Percentiles rank a stretch among this genome's conserved stretches.
Conservation (phyloP, 2,797 vertebrate species). For the Mus minutoides region DNA sequence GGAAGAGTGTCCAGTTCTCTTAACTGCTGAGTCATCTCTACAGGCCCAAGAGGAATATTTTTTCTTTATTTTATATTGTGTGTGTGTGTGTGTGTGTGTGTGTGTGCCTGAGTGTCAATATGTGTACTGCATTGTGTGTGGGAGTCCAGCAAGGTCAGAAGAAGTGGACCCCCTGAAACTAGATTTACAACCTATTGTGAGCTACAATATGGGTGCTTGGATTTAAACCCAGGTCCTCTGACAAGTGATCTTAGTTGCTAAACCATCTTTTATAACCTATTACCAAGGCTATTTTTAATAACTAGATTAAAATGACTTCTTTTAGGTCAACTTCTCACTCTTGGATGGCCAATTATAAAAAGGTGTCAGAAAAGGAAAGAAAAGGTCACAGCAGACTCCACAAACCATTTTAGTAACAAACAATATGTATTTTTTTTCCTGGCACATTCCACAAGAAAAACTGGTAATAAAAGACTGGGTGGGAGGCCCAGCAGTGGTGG, state of each 20-base stretch:
- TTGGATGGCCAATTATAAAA: not conserved
- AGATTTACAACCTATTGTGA: not conserved
- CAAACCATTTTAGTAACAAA: not conserved
- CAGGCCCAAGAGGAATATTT: not conserved
- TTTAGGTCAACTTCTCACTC: not conserved
- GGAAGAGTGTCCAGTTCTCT: not conserved
- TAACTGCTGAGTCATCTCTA: not conserved
- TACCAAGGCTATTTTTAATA: not conserved
- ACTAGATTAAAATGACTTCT: slow-evolving; percentile 6
- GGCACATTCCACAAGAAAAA: not conserved
- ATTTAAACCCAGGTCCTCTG: not conserved
- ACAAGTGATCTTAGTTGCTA: not conserved
- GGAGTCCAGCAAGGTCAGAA: not conserved
- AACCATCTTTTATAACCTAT: not conserved
- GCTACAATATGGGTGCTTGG: not conserved
- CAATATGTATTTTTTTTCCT: slow-evolving; percentile 29
- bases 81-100: not conserved
- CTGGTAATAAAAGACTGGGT: not conserved
- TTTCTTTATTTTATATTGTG: not conserved
- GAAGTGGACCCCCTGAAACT: not conserved
- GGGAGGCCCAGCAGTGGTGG: too few relatives aligned
- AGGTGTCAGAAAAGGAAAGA: not conserved
- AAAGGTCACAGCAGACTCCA: not conserved
- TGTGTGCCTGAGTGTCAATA: not conserved
- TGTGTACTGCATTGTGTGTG: not conserved